A percentile compares a stretch with the other conserved stretches of the same genome.
phyloP scores from a whole-genome alignment of 2,888 invertebrate species.

The Argyresthia goedartella region DNA sequence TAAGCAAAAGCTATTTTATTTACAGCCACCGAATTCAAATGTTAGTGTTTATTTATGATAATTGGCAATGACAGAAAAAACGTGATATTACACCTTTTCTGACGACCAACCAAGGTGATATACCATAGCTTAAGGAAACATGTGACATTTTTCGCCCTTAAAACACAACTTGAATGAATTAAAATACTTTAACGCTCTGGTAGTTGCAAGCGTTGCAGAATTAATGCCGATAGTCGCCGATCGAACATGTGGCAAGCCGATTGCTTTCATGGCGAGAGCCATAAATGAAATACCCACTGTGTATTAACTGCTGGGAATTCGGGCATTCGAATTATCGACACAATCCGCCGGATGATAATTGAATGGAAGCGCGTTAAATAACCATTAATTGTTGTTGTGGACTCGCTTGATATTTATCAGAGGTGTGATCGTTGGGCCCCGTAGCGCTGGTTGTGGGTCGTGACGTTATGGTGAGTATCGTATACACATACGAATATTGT shows the following conservation, averaged over 20 bases:
- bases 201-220: slow-evolving; percentile 42
- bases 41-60: no score
- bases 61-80: no score
- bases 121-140: slow-evolving; percentile 8
- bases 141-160: slow-evolving; percentile 28
- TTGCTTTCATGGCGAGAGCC: slow-evolving; percentile 35
- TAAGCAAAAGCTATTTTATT: neutral
- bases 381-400: slow-evolving; percentile 54
- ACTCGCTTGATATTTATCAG: slow-evolving; percentile 44
- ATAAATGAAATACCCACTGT: slow-evolving; percentile 45
- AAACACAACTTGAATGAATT: slow-evolving; percentile 22
- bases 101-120: no score
- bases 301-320: slow-evolving; percentile 54
- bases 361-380: slow-evolving; percentile 58
- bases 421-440: slow-evolving; percentile 23
- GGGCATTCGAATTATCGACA: slow-evolving; percentile 48
- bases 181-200: slow-evolving; percentile 46
- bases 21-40: no score
- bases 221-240: slow-evolving; percentile 37
- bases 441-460: slow-evolving; percentile 14
- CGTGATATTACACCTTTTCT: no score
- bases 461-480: neutral
- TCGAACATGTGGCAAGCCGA: slow-evolving; percentile 35
- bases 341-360: slow-evolving; percentile 55
- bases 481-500: neutral